These are phyloP conservation scores for Bovichtus diacanthus DNA, from an alignment of 2,797 vertebrate genomes.

Conservation along the genomic window DNA sequence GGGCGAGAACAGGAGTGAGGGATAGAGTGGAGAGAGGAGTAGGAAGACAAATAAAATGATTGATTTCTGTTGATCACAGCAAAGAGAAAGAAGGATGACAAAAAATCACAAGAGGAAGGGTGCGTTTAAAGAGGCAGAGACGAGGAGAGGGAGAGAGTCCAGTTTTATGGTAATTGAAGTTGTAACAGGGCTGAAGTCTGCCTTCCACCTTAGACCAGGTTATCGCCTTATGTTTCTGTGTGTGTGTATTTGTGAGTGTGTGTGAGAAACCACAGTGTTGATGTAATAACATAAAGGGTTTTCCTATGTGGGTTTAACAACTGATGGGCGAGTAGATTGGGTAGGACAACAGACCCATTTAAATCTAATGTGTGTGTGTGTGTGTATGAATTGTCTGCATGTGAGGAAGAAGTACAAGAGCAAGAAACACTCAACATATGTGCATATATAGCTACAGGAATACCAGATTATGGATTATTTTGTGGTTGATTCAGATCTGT, in stretches of 20 bases:
- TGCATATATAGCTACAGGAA: not conserved
- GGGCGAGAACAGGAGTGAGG: constrained; percentile 22
- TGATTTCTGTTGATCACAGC: constrained; percentile 53
- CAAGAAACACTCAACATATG: not conserved
- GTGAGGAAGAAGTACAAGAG: not conserved
- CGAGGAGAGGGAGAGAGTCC: constrained; percentile 5
- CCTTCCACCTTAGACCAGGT: constrained; percentile 87
- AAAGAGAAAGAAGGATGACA: constrained; percentile 22
- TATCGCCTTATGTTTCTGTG: constrained; percentile 82
- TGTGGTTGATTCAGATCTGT: not conserved
- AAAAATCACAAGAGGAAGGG: constrained; percentile 14
- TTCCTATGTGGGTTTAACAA: constrained; percentile 90
- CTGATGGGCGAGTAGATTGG: constrained; percentile 91
- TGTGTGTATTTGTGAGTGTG: constrained; percentile 18
- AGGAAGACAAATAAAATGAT: constrained; percentile 55
- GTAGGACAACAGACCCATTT: constrained; percentile 92
- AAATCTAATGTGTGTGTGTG: constrained; percentile 70
- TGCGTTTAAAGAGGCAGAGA: constrained; percentile 30
- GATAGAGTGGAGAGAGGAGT: constrained; percentile 35
- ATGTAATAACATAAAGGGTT: constrained; percentile 93
- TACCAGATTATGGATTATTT: not conserved
- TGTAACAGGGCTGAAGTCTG: constrained; percentile 74
- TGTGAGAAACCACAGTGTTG: constrained; percentile 84
- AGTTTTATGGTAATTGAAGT: constrained; percentile 81
- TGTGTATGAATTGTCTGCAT: constrained; percentile 1